A percentile compares a stretch with the other conserved stretches of the same genome.
Conservation (phyloP, 1,140 invertebrate genomes). For the Nebria ingens region DNA sequence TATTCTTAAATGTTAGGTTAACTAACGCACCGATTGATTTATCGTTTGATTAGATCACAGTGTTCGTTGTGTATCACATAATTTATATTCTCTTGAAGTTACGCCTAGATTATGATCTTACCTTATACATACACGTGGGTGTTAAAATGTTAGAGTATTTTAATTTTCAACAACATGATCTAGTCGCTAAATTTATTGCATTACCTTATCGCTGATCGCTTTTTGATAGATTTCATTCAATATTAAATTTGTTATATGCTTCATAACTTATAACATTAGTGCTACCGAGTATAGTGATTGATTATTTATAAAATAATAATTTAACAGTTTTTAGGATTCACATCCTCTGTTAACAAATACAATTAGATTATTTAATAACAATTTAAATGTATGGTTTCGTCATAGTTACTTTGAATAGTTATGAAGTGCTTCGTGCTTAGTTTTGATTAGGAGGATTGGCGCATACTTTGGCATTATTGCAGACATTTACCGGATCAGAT, state of each 20-base stretch:
- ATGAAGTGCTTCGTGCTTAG: not conserved
- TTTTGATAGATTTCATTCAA: too few species aligned
- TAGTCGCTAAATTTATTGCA: not conserved
- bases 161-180: not conserved
- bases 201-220: not conserved
- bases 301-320: too few species aligned
- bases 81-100: not conserved
- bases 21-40: not conserved
- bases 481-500: slow-evolving; percentile 6
- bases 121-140: not conserved
- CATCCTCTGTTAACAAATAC: too few species aligned
- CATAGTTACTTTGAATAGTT: too few species aligned
- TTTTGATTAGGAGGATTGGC: not conserved
- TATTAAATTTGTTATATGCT: too few species aligned
- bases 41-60: not conserved
- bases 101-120: not conserved
- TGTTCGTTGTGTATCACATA: not conserved
- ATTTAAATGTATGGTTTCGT: too few species aligned
- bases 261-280: too few species aligned
- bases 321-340: too few species aligned
- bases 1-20: not conserved
- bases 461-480: not conserved
- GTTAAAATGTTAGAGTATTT: not conserved
- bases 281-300: too few species aligned
- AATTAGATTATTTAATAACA: too few species aligned